Base-by-base conservation (phyloP, 2,797 vertebrate species). In the Pangasius krempfi region DNA sequence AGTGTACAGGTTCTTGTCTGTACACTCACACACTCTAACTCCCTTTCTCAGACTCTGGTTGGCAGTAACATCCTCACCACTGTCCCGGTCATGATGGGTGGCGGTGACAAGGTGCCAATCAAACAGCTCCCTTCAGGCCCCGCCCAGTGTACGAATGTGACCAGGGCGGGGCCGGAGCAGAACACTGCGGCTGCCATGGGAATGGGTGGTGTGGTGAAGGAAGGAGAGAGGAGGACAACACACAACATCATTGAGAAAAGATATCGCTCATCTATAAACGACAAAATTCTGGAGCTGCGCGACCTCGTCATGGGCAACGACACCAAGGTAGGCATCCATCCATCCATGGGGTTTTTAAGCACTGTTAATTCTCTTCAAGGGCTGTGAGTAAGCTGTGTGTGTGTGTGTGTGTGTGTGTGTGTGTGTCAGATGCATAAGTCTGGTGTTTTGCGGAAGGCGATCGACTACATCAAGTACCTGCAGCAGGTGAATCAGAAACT, bases 191-290 rank as follows among this genome's bases (percentile, higher is more conserved):
- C 91, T 40, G 44, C 88, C 52, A 8, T 93, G 0, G 94, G 94
- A 20, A 93, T 92, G 1, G 96, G 95, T 52, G 95, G 97, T 89
- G 88, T 96, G 91, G 91, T 96, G 90, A 99, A 99, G 94, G 98
- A 99, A 93, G 98, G 98, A 4, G 98, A 99, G 92, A 96, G 97
- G 92, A 96, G 98, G 92, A 99, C 98, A 0, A 99, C 99, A 25
- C 99, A 99, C 94, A 99, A 99, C 93, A 98, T 99, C 92, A 99
- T 99, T 20, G 99, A 99, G 95, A 99, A 99, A 94, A 95, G 99
- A 8, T 99, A 99, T 88, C 95, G 99, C 0, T 99, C 98, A 0
- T 99, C 98, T 89, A 99, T 99, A 93, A 99, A 99, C 12, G 99
- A 99, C 93, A 99, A 99, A 94, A 99, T 99, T 86, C 94, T 99